Percentiles rank a stretch among this genome's conserved stretches.
phyloP scores from a whole-genome alignment of 2,888 invertebrate species.

The Nowickia ferox region DNA sequence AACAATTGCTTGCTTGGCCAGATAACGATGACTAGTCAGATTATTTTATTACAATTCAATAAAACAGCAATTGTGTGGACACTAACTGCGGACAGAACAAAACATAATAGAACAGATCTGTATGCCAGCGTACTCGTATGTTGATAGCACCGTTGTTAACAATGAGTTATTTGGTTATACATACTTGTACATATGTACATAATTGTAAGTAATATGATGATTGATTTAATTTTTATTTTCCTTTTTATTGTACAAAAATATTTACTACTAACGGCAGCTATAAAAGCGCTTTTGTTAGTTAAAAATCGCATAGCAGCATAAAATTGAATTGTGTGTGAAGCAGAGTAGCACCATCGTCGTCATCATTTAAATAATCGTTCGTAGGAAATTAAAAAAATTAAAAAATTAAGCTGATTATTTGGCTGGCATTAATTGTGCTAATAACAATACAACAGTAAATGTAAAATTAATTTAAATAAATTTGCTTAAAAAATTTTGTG shows the following conservation, averaged over 20 bases:
- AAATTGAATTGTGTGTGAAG: conserved; percentile 14
- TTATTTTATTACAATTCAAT: conserved; percentile 24
- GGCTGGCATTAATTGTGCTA: conserved; percentile 33
- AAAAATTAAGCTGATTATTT: conserved; percentile 20
- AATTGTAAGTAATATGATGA: conserved; percentile 11
- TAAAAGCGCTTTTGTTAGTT: conserved; percentile 2
- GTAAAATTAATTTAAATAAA: too few species aligned
- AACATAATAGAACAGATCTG: too few species aligned
- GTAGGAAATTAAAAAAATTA: conserved; percentile 7
- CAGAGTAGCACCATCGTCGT: conserved; percentile 4
- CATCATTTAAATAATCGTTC: conserved; percentile 4
- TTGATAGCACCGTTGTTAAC: background rate
- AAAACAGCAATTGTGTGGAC: background rate
- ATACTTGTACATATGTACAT: too few species aligned
- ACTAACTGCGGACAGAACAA: background rate
- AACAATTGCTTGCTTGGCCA: background rate
- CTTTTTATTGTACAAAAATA: conserved; percentile 17
- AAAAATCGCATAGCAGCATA: conserved; percentile 2
- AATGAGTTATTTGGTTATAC: background rate
- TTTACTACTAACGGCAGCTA: background rate
- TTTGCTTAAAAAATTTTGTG: too few species aligned
- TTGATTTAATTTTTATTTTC: conserved; percentile 19
- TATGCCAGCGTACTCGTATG: background rate
- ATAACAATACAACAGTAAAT: conserved; percentile 9
- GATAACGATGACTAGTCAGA: background rate